These are phyloP conservation scores for Staurois parvus DNA, from an alignment of 2,797 vertebrate genomes.

Conservation along the genomic window DNA sequence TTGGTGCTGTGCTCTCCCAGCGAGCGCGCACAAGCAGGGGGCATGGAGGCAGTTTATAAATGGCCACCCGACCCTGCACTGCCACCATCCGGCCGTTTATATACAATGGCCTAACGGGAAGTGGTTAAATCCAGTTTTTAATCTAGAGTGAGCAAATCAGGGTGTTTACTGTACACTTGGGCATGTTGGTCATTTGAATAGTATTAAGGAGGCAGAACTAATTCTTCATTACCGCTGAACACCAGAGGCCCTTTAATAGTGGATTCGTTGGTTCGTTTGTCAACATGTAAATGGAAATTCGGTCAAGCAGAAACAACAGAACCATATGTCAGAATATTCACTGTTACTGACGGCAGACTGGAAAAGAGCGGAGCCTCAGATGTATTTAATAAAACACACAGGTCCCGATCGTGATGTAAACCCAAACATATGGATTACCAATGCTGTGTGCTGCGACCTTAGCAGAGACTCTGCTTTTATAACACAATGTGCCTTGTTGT, in stretches of 20 bases:
- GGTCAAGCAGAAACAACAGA: neutral
- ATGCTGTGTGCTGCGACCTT: neutral
- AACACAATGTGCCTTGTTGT: neutral
- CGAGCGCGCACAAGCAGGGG: too few species aligned
- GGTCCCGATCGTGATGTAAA: neutral
- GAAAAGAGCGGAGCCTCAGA: neutral
- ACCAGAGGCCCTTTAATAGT: neutral
- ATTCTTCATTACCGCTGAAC: neutral
- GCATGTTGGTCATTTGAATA: neutral
- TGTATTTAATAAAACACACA: neutral
- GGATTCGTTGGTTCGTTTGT: constrained; percentile 3
- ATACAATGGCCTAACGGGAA: too few species aligned
- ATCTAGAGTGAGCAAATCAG: neutral
- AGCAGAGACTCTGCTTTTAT: neutral
- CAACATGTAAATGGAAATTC: constrained; percentile 10
- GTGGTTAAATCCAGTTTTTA: neutral
- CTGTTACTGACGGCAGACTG: neutral
- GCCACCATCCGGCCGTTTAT: too few species aligned
- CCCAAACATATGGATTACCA: neutral
- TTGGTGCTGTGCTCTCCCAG: too few species aligned
- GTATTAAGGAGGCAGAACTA: constrained; percentile 19
- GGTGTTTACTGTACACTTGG: neutral
- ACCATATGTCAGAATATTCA: constrained; percentile 15
- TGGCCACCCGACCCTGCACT: too few species aligned
- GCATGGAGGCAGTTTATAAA: too few species aligned